Percentiles rank a stretch among this genome's conserved stretches.
phyloP scores from a whole-genome alignment of 2,113 vertebrate species.

The Paralichthys olivaceus region DNA sequence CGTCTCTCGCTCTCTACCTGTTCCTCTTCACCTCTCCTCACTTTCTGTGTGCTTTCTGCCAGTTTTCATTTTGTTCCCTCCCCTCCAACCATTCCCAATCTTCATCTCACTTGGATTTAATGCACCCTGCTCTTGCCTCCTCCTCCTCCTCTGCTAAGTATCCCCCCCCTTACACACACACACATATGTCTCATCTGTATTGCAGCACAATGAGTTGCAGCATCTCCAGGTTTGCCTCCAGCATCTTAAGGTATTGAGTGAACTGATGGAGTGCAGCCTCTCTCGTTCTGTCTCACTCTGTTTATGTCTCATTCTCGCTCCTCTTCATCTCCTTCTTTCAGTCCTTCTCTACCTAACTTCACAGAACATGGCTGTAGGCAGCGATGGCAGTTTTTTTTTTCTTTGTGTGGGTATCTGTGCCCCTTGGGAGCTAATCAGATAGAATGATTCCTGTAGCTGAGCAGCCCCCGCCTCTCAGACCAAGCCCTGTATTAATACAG shows the following conservation, averaged over 20 bases:
- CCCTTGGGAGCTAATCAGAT: slow-evolving; percentile 81
- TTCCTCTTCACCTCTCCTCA: slow-evolving; percentile 66
- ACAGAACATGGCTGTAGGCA: slow-evolving; percentile 50
- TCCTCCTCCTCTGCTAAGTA: slow-evolving; percentile 16
- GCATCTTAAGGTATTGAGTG: slow-evolving; percentile 57
- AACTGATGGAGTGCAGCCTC: slow-evolving; percentile 43
- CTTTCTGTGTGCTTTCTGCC: slow-evolving; percentile 53
- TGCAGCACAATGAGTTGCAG: slow-evolving; percentile 62
- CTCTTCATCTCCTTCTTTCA: slow-evolving; percentile 6
- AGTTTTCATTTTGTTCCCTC: slow-evolving; percentile 47
- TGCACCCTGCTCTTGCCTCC: slow-evolving; percentile 18
- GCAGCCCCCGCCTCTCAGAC: slow-evolving; percentile 58
- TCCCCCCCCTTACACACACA: background rate
- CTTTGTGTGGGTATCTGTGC: slow-evolving; percentile 73
- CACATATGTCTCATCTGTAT: slow-evolving; percentile 42
- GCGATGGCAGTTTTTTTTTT: slow-evolving; percentile 43
- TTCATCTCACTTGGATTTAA: slow-evolving; percentile 28
- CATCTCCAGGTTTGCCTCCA: slow-evolving; percentile 63
- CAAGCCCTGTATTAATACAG: slow-evolving; percentile 63
- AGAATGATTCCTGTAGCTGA: slow-evolving; percentile 77
- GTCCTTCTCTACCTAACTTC: slow-evolving; percentile 53
- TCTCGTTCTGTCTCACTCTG: slow-evolving; percentile 30
- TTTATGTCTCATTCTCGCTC: slow-evolving; percentile 22
- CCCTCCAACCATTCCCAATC: slow-evolving; percentile 16
- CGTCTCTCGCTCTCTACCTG: slow-evolving; percentile 66